Conservation (phyloP, 2,113 vertebrate species). For the Sakesphorus luctuosus region DNA sequence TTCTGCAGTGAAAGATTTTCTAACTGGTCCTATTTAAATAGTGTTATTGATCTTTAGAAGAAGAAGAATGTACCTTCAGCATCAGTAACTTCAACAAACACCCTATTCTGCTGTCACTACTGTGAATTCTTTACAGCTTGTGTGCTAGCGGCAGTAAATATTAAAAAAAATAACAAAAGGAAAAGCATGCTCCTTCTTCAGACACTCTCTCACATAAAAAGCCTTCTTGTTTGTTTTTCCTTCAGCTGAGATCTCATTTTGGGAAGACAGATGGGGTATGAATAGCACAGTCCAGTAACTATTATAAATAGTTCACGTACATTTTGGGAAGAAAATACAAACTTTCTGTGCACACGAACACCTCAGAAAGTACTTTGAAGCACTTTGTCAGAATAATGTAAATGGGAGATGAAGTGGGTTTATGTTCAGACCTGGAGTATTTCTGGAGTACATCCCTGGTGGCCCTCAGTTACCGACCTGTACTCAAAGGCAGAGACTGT, state of each 20-base stretch:
- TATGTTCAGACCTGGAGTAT: neutral
- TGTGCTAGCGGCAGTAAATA: neutral
- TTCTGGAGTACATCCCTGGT: neutral
- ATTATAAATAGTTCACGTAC: neutral
- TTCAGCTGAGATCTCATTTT: neutral
- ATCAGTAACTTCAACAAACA: neutral
- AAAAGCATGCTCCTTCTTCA: neutral
- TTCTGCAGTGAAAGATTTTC: conserved; percentile 3
- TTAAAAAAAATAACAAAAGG: neutral
- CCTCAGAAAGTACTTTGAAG: neutral
- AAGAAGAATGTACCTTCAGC: neutral
- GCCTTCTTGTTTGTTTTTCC: neutral
- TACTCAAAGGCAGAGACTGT: neutral
- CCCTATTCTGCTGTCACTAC: neutral
- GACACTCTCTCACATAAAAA: neutral
- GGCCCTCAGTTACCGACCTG: neutral
- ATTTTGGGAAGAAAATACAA: neutral
- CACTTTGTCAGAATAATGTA: neutral
- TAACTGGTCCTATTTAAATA: neutral
- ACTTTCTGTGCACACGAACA: neutral
- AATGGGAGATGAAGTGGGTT: neutral
- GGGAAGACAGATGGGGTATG: neutral
- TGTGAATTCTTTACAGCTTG: neutral
- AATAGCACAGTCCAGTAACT: neutral
- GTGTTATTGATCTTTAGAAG: neutral